These are phyloP conservation scores for Leucoraja erinaceus DNA, from an alignment of 2,113 vertebrate species.

Conservation along the genomic window DNA sequence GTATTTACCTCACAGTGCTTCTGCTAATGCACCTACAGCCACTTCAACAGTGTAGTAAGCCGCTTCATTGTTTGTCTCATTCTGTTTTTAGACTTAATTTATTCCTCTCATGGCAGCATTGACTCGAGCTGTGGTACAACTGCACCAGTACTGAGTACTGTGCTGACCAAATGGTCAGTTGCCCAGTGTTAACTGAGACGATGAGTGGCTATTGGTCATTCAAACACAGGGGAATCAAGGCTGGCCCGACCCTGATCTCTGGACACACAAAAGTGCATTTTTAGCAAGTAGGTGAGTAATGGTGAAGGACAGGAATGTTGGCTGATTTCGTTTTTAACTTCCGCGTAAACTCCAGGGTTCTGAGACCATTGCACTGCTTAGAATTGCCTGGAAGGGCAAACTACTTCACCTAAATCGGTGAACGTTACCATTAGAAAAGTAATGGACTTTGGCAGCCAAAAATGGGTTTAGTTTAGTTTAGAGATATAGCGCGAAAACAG, in stretches of 20 bases:
- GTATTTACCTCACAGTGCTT: not conserved
- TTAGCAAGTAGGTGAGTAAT: not conserved
- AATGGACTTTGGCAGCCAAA: not conserved
- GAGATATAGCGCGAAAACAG: too few relatives aligned
- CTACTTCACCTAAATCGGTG: not conserved
- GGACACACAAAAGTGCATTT: not conserved
- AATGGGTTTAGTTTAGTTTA: not conserved
- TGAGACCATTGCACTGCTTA: not conserved
- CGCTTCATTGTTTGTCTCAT: not conserved
- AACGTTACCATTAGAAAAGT: not conserved
- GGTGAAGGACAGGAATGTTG: not conserved
- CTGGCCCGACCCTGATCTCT: not conserved
- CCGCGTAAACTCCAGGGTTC: not conserved
- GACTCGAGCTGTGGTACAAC: not conserved
- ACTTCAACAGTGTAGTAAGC: not conserved
- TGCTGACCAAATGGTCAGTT: not conserved
- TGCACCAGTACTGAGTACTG: not conserved
- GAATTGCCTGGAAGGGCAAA: not conserved
- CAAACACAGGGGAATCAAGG: not conserved
- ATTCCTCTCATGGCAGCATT: not conserved
- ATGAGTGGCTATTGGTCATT: not conserved
- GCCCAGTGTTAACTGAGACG: not conserved
- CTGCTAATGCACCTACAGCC: not conserved
- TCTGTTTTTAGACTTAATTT: not conserved
- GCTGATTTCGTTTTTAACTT: not conserved